Conservation (phyloP, 1,140 invertebrate genomes). For the roundworm (Caenorhabditis elegans) region WBcel235 BX284603.4:10411501-10412000, state of each 20-base stretch:
- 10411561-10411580: too few species aligned
- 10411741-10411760: neutral
- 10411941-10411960: too few species aligned
- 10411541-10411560: too few species aligned
- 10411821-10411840: neutral
- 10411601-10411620: too few species aligned
- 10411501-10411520: too few species aligned
- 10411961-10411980: too few species aligned
- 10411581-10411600: too few species aligned
- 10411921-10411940: too few species aligned
- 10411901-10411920: too few species aligned
- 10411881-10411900: neutral
- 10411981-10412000: too few species aligned
- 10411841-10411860: neutral
- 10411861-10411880: neutral
- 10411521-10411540: too few species aligned
- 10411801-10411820: neutral
- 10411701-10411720: neutral
- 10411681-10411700: neutral
- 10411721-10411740: neutral
- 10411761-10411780: neutral
- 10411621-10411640: too few species aligned
- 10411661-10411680: neutral
- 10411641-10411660: neutral
- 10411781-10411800: constrained; percentile 10